Base-by-base conservation (phyloP, 2,888 invertebrate genomes). In the Sesia apiformis region DNA sequence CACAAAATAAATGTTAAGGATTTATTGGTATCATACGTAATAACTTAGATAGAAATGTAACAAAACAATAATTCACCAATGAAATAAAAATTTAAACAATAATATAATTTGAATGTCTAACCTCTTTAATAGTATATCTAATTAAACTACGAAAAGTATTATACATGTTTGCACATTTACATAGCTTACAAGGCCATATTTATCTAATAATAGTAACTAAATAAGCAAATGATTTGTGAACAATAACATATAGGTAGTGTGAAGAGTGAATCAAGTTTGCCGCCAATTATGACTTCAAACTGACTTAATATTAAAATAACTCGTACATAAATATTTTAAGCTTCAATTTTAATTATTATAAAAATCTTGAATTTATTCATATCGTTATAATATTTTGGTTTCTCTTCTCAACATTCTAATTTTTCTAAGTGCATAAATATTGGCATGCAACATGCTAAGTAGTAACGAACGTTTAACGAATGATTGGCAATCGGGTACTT, bases 81-180 rank as follows among this genome's bases (percentile, higher is more conserved):
- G 69, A 69, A 73, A 56, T 53, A 78, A 76, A 76, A 76, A 72
- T 72, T 67, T 72, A 74, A 73, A 66, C 72, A 79, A 74, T 40
- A 39, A 52, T 52, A 75, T 77, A 74, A 74, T 81, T 78, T 67
- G 70, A 83, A 82, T 78, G 78, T 81, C 66, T 76, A 72, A 52
- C 50, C 38, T 38, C 50, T 38, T 38, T 50, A 40, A 52, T 81
- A 81, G 69, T 50, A 50, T 46, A n/a, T 46, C 46, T 46, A 72
- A 46, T 42, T 73, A 70, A 69, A 72, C 76, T 84, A 83, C 64
- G 60, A 78, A 74, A 55, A 70, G 76, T 72, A 66, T 79, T 81
- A 76, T 83, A 85, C 82, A 84, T 69, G 65, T 76, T 76, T 73
- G 75, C 81, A 81, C 67, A 74, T 86, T 84, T 87, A 86, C 83